Evolutionary conservation across 2,888 invertebrate genomes (phyloP), one percentile per base, ranked within the genome.

Genomic region (Uropetala carovei): DNA sequence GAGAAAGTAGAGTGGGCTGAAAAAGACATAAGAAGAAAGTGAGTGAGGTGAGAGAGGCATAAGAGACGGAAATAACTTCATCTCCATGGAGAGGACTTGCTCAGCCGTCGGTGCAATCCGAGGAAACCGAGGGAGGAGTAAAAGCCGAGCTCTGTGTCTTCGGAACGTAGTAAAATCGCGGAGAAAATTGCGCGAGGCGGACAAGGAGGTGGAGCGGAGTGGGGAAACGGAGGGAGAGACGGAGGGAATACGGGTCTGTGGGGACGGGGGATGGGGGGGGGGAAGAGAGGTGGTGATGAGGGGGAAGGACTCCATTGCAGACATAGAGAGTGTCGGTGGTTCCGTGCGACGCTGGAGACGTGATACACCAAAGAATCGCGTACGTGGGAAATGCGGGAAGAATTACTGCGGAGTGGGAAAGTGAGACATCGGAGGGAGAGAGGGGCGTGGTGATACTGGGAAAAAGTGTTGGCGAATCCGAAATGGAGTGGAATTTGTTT

Each of bases 51-150:
- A 89, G 59, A 43, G n/a, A 43, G 64, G 64, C n/a, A 43, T 43
- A 68, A 89, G 68, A 30, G 89, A 64, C 89, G 89, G 89, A 89
- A 89, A 89, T 89, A 68, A 89, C 89, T 89, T 89, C 68, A 89
- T 89, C 89, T 43, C 18, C n/a, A 16, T 64, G 18, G 43, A 89
- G 64, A n/a, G 43, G 58, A 22, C 57, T 57, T 58, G 58, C 56
- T 60, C 59, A 43, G n/a, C 16, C 30, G 30, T 30, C 59, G 86
- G 60, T 86, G 64, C 64, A 89, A 89, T 27, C 89, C 64, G 43
- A 64, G 30, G 64, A 43, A 89, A 22, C n/a, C 9, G 43, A 43
- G 59, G 83, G 89, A n/a, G 64, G 60, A 59, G 60, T 58, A 22
- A 83, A 86, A 22, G 59, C 86, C 59, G n/a, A 22, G 57, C 86